Conservation (phyloP, 2,888 invertebrate species). For the Eilema sororculum region DNA sequence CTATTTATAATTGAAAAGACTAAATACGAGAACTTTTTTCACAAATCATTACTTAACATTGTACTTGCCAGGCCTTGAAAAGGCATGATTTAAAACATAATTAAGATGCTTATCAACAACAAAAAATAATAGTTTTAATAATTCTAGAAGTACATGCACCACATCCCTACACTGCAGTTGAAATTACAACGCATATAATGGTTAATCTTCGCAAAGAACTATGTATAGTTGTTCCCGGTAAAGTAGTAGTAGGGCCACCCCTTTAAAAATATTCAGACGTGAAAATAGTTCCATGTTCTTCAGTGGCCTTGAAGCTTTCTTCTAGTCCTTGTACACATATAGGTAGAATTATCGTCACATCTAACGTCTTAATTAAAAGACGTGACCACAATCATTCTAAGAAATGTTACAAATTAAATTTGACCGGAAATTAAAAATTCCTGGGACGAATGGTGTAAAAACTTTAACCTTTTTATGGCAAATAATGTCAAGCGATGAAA, state of each 20-base stretch:
- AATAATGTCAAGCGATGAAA: conserved; percentile 53
- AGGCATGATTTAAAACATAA: neutral
- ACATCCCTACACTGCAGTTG: too few relatives aligned
- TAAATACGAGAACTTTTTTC: neutral
- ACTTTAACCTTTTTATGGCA: conserved; percentile 52
- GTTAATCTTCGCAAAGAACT: too few relatives aligned
- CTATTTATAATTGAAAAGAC: neutral
- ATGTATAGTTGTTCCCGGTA: too few relatives aligned
- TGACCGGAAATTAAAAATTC: conserved; percentile 80
- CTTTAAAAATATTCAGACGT: neutral
- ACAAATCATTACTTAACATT: neutral
- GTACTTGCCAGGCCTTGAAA: too few relatives aligned
- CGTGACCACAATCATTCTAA: conserved; percentile 49
- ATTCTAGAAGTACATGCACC: too few relatives aligned
- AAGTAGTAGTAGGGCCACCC: too few relatives aligned
- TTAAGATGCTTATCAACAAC: too few relatives aligned
- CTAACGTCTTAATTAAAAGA: conserved; percentile 20
- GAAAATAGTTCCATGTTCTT: neutral
- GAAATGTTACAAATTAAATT: conserved; percentile 57
- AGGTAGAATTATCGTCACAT: neutral
- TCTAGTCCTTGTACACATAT: neutral
- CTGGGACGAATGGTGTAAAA: conserved; percentile 54
- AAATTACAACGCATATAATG: too few relatives aligned
- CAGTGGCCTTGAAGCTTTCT: neutral
- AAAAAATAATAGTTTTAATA: neutral